phyloP scores from a whole-genome alignment of 2,888 invertebrate species.

The Drymonia ruficornis region DNA sequence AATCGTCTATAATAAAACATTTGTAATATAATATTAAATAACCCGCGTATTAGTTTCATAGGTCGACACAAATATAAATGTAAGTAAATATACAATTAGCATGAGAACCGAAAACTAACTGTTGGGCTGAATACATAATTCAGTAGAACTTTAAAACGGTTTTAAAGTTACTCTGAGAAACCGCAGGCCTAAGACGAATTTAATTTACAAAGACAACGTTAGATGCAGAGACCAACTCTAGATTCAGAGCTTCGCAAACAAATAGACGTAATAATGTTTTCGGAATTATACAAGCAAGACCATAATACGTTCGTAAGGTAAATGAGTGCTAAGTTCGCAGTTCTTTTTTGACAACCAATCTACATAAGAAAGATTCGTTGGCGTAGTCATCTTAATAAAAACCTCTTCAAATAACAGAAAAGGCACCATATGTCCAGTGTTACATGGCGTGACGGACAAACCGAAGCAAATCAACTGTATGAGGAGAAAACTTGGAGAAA shows the following conservation, averaged over 20 bases:
- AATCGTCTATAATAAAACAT: constrained; percentile 21
- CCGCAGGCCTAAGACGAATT: constrained; percentile 27
- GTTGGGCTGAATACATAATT: constrained; percentile 65
- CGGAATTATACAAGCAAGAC: no score
- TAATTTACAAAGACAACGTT: constrained; percentile 23
- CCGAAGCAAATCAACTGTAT: constrained; percentile 11
- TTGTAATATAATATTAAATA: constrained; percentile 35
- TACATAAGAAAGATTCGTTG: no score
- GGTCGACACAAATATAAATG: constrained; percentile 31
- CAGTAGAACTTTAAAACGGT: constrained; percentile 41
- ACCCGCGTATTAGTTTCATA: constrained; percentile 40
- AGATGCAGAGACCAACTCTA: neutral
- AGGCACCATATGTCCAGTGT: constrained; percentile 8
- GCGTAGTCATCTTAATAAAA: no score
- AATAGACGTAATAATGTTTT: neutral
- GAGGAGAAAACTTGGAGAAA: constrained; percentile 1
- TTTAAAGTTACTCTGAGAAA: constrained; percentile 35
- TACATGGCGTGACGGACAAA: constrained; percentile 15
- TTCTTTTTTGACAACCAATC: no score
- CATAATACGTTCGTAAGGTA: no score
- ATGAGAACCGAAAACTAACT: constrained; percentile 59
- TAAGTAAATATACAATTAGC: constrained; percentile 52
- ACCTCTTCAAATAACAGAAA: neutral
- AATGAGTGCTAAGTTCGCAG: no score
- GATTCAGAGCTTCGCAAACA: neutral